Conservation (phyloP, 2,797 vertebrate genomes). For the Mus spretus region DNA sequence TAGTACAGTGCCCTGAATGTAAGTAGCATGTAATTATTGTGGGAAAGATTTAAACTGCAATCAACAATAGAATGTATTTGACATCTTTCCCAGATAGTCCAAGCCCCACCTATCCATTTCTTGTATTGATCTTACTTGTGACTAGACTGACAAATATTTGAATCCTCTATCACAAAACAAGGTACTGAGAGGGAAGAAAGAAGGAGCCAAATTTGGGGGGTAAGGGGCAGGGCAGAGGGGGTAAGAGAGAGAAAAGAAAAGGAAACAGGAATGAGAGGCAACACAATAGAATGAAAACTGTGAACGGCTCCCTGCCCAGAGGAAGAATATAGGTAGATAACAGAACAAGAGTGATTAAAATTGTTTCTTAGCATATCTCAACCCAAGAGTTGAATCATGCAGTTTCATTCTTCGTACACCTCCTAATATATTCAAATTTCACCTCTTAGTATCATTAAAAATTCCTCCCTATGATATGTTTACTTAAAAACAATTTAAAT, state of each 20-base stretch:
- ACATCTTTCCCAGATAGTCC: slow-evolving; percentile 44
- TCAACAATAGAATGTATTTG: slow-evolving; percentile 58
- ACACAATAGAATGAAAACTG: neutral
- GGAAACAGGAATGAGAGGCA: neutral
- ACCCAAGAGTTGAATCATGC: neutral
- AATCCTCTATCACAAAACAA: slow-evolving; percentile 35
- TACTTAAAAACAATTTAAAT: slow-evolving; percentile 15
- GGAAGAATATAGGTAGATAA: neutral
- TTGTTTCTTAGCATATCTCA: neutral
- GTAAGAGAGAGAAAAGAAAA: neutral
- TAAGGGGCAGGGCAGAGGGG: no score
- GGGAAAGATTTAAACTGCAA: slow-evolving; percentile 49
- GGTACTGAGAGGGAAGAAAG: neutral
- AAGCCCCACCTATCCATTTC: slow-evolving; percentile 7
- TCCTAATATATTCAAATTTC: neutral
- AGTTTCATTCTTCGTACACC: slow-evolving; percentile 2
- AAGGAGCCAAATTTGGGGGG: neutral
- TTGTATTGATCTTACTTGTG: slow-evolving; percentile 54
- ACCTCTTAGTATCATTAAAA: neutral
- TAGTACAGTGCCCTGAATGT: slow-evolving; percentile 16
- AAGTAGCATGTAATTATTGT: slow-evolving; percentile 52
- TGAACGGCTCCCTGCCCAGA: neutral
- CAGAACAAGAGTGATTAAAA: neutral
- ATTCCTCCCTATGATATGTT: neutral
- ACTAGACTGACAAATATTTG: slow-evolving; percentile 30